Percentiles rank a stretch among this genome's conserved stretches.
These are phyloP conservation scores for Poeciliopsis gracilis DNA, from an alignment of 2,797 vertebrate species.

Conservation along the genomic window DNA sequence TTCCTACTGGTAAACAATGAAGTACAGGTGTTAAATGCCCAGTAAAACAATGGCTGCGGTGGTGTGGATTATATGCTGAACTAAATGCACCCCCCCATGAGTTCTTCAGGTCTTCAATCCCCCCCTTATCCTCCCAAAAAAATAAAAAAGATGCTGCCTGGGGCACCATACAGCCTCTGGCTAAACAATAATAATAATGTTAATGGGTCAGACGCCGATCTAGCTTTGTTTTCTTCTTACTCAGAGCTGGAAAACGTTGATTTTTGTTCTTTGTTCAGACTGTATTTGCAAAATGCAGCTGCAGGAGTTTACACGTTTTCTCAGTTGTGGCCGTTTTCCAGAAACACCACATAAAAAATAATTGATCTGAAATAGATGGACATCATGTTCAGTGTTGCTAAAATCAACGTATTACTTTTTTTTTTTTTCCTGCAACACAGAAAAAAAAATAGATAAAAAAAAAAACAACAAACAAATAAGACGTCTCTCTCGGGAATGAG, in stretches of 20 bases:
- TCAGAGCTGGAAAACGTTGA: neutral
- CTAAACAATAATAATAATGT: slow-evolving; percentile 66
- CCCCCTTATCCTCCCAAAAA: too few relatives aligned
- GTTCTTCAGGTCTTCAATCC: too few relatives aligned
- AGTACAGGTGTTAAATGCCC: neutral
- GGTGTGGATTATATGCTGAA: neutral
- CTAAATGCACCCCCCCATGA: neutral
- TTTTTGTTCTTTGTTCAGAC: neutral
- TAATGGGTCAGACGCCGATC: slow-evolving; percentile 30
- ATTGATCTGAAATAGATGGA: slow-evolving; percentile 3
- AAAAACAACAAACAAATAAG: neutral
- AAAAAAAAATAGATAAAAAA: neutral
- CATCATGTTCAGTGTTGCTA: neutral
- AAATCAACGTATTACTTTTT: neutral
- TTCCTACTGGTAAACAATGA: neutral
- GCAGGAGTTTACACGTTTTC: slow-evolving; percentile 4
- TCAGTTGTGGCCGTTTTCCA: neutral
- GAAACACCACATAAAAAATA: neutral
- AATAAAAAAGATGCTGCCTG: neutral
- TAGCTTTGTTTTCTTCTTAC: slow-evolving; percentile 8
- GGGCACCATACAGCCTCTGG: slow-evolving; percentile 16
- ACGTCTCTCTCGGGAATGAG: slow-evolving; percentile 50
- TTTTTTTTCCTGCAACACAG: slow-evolving; percentile 27
- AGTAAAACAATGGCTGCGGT: neutral
- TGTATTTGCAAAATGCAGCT: slow-evolving; percentile 37